These are phyloP conservation scores for Battus philenor DNA, from an alignment of 1,140 invertebrate species.

Conservation along the genomic window DNA sequence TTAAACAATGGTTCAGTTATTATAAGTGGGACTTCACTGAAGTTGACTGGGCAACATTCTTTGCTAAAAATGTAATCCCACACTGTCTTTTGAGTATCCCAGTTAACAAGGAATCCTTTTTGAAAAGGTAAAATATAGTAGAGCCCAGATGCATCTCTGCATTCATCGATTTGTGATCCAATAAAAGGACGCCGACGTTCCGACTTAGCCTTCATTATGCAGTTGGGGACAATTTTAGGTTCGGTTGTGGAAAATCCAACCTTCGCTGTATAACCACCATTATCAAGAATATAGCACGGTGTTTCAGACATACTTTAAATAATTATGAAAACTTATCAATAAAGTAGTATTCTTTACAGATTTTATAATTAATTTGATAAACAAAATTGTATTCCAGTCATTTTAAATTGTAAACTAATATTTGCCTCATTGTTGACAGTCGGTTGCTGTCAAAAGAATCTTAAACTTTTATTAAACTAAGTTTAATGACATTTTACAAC, in stretches of 20 bases:
- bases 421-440: too few relatives aligned
- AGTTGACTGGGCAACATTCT: constrained; percentile 88
- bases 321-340: too few relatives aligned
- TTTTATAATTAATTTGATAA: too few relatives aligned
- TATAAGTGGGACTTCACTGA: constrained; percentile 88
- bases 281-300: constrained; percentile 86
- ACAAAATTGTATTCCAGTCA: too few relatives aligned
- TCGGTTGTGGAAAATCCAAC: constrained; percentile 83
- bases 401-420: too few relatives aligned
- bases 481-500: too few relatives aligned
- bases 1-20: constrained; percentile 97
- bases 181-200: constrained; percentile 95
- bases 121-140: constrained; percentile 97
- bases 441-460: too few relatives aligned
- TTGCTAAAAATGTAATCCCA: constrained; percentile 98
- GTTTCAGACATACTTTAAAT: constrained; percentile 49
- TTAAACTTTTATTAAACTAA: too few relatives aligned
- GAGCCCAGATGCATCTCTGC: constrained; percentile 94
- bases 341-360: too few relatives aligned
- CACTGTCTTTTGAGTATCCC: constrained; percentile 96
- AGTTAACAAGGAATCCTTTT: constrained; percentile 96
- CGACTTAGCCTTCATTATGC: constrained; percentile 98
- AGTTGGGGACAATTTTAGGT: constrained; percentile 93
- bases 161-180: constrained; percentile 88
- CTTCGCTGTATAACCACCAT: constrained; percentile 91